Percentiles rank a stretch among this genome's conserved stretches.
Evolutionary conservation across 2,797 vertebrate genomes (phyloP).

Genomic region (Acipenser transmontanus): DNA sequence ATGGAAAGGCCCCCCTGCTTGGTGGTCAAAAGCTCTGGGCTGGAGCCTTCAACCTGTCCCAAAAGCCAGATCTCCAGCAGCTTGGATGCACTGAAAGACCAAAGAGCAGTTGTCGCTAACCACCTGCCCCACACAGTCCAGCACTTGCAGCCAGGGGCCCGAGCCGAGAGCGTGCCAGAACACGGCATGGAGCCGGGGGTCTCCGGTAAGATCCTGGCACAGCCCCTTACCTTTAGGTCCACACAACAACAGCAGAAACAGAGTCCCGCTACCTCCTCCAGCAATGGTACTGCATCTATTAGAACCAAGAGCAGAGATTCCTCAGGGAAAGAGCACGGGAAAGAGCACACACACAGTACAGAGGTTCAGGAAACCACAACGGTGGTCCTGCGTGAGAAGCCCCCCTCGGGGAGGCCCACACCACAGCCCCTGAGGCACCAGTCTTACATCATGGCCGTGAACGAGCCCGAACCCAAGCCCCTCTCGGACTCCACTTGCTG

Average conservation of each 20-base stretch:
- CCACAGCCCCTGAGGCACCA: slow-evolving; percentile 75
- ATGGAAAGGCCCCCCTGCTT: slow-evolving; percentile 62
- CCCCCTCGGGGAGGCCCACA: slow-evolving; percentile 53
- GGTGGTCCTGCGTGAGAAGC: slow-evolving; percentile 71
- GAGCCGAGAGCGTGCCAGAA: slow-evolving; percentile 58
- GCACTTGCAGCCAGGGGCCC: slow-evolving; percentile 56
- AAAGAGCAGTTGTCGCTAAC: slow-evolving; percentile 71
- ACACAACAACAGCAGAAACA: slow-evolving; percentile 28
- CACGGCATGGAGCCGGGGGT: slow-evolving; percentile 47
- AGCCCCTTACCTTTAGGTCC: slow-evolving; percentile 31
- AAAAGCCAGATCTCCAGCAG: slow-evolving; percentile 43
- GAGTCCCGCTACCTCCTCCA: slow-evolving; percentile 42
- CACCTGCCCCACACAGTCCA: slow-evolving; percentile 64
- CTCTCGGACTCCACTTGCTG: slow-evolving; percentile 61
- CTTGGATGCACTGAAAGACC: slow-evolving; percentile 65
- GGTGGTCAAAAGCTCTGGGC: slow-evolving; percentile 58
- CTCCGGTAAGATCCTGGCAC: slow-evolving; percentile 45
- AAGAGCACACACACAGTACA: slow-evolving; percentile 28
- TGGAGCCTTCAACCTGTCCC: slow-evolving; percentile 52
- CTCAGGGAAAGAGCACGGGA: slow-evolving; percentile 25
- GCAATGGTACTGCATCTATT: slow-evolving; percentile 45
- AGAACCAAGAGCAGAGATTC: slow-evolving; percentile 52
- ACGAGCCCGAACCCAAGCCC: slow-evolving; percentile 57
- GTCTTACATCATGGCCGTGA: slow-evolving; percentile 84
- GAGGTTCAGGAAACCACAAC: slow-evolving; percentile 31